These are phyloP conservation scores for Adoxophyes honmai DNA, from an alignment of 1,140 invertebrate species.

Conservation along the genomic window DNA sequence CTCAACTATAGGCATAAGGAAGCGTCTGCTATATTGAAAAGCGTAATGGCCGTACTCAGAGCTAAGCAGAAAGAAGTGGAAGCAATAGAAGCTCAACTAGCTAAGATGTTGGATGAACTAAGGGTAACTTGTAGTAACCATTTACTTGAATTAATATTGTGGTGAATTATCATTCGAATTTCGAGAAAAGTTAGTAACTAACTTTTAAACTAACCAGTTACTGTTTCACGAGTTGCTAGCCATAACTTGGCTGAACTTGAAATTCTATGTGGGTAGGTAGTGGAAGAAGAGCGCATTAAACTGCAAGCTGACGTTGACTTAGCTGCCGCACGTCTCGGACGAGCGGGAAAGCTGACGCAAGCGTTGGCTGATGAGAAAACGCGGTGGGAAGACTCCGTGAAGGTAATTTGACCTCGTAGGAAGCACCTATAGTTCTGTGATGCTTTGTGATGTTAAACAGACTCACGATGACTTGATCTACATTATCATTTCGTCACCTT, in stretches of 20 bases:
- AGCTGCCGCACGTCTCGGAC: conserved; percentile 86
- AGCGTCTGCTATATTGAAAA: conserved; percentile 84
- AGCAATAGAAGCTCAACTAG: conserved; percentile 81
- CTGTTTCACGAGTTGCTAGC: no score
- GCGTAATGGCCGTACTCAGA: conserved; percentile 85
- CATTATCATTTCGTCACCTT: no score
- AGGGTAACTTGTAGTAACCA: no score
- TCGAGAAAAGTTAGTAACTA: no score
- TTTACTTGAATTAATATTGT: no score
- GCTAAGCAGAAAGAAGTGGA: conserved; percentile 89
- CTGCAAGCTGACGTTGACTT: conserved; percentile 86
- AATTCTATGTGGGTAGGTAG: conserved; percentile 43
- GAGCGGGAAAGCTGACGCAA: conserved; percentile 89
- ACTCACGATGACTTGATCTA: no score
- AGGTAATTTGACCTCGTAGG: conserved; percentile 78
- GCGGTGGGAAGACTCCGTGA: conserved; percentile 87
- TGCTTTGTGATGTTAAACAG: no score
- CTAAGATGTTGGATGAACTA: conserved; percentile 70
- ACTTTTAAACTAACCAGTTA: no score
- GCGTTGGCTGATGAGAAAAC: conserved; percentile 91
- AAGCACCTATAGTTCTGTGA: no score
- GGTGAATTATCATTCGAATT: no score
- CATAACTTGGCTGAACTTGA: no score
- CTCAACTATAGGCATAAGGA: conserved; percentile 79
- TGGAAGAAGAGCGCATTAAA: conserved; percentile 83